Conservation (phyloP, 2,113 vertebrate genomes). For the Corydoras maculifer region DNA sequence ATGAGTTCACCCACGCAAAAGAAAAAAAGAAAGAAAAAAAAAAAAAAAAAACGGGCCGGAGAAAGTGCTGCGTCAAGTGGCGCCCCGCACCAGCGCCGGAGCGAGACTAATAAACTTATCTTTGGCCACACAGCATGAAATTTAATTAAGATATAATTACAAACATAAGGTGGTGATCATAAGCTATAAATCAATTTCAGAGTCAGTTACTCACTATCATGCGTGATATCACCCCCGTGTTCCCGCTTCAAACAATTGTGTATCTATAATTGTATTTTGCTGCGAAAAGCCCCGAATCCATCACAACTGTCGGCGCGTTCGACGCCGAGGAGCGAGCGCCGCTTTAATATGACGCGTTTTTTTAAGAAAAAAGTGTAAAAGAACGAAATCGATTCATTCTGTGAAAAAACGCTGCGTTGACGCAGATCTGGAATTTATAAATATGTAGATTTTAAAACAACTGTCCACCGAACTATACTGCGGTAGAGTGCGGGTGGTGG, state of each 20-base stretch:
- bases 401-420: too few relatives aligned
- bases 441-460: too few relatives aligned
- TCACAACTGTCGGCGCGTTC: too few relatives aligned
- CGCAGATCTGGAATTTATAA: too few relatives aligned
- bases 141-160: constrained; percentile 51
- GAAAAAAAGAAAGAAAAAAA: constrained; percentile 1
- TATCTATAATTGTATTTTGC: constrained; percentile 15
- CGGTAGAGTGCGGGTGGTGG: too few relatives aligned
- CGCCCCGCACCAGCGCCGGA: constrained; percentile 17
- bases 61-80: constrained; percentile 61
- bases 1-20: constrained; percentile 57
- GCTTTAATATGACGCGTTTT: too few relatives aligned
- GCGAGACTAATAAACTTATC: constrained; percentile 42
- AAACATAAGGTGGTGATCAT: constrained; percentile 40
- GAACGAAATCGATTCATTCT: too few relatives aligned
- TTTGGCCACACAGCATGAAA: constrained; percentile 36
- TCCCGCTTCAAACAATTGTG: constrained; percentile 24
- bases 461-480: too few relatives aligned
- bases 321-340: too few relatives aligned
- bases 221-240: constrained; percentile 25
- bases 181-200: constrained; percentile 44
- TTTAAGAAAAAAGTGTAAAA: too few relatives aligned
- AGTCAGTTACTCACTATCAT: constrained; percentile 37
- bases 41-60: constrained; percentile 27
- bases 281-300: neutral